A percentile compares a stretch with the other conserved stretches of the same genome.
Evolutionary conservation across 2,888 invertebrate genomes (phyloP).

Genomic region (Nasonovia ribisnigri): DNA sequence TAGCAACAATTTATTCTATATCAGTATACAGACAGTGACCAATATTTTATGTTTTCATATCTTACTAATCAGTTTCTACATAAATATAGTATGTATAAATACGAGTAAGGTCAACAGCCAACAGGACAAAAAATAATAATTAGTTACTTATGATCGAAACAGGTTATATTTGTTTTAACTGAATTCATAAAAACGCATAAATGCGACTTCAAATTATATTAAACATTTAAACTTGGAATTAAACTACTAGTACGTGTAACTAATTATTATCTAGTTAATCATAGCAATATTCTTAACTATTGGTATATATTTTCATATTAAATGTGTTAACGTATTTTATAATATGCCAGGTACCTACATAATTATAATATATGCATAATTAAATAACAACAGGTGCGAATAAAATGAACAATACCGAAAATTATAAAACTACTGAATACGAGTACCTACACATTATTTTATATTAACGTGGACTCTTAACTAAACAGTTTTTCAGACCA

Average conservation of each 20-base stretch:
- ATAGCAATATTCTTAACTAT: not conserved
- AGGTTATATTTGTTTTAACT: constrained; percentile 11
- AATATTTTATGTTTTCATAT: constrained; percentile 15
- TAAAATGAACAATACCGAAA: not conserved
- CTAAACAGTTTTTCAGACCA: not conserved
- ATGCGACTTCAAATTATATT: not conserved
- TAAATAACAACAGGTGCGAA: not conserved
- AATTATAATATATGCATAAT: not conserved
- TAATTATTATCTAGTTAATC: constrained; percentile 8
- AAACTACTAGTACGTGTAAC: not conserved
- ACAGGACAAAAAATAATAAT: not conserved
- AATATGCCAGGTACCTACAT: not conserved
- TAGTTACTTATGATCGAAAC: constrained; percentile 30
- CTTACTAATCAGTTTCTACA: constrained; percentile 10
- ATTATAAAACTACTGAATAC: not conserved
- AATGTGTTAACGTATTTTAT: not conserved
- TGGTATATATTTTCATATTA: not conserved
- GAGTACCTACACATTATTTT: not conserved
- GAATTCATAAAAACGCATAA: constrained; percentile 18
- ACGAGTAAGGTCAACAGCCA: not conserved
- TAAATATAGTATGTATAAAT: not conserved
- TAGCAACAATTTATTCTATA: not conserved
- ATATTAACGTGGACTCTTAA: not conserved
- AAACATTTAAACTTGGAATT: not conserved
- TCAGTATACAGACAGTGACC: not conserved